Percentiles rank a stretch among this genome's conserved stretches.
Conservation (phyloP, 2,888 invertebrate genomes). For the Itoplectis maculator region DNA sequence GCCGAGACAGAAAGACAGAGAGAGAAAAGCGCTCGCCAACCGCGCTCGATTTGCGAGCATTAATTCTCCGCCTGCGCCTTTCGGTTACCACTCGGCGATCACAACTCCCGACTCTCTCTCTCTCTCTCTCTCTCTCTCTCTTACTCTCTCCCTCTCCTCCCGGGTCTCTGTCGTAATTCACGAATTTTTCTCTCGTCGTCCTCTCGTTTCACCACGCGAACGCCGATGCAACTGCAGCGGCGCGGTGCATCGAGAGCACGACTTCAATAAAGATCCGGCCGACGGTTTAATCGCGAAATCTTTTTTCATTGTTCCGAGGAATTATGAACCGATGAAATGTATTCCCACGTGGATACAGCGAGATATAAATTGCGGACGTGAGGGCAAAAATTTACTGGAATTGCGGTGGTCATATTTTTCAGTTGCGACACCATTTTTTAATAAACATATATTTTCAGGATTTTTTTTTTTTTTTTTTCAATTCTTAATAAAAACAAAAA, state of each 20-base stretch:
- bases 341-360: too few species aligned
- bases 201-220: background rate
- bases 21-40: constrained; percentile 31
- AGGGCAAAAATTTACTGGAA: too few species aligned
- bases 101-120: background rate
- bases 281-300: constrained; percentile 27
- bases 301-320: constrained; percentile 7
- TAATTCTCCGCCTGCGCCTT: constrained; percentile 20
- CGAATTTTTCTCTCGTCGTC: constrained; percentile 17
- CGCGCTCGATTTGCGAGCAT: constrained; percentile 62
- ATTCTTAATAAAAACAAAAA: too few species aligned
- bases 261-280: constrained; percentile 33
- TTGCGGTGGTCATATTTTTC: too few species aligned
- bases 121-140: too few species aligned
- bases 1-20: too few species aligned
- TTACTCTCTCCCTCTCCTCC: too few species aligned
- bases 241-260: background rate
- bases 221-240: background rate
- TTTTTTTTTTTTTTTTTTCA: too few species aligned
- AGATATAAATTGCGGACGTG: too few species aligned
- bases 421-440: too few species aligned
- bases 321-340: too few species aligned
- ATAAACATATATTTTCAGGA: too few species aligned
- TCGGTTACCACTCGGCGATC: background rate
- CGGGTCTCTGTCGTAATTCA: constrained; percentile 42